A percentile compares a stretch with the other conserved stretches of the same genome.
Conservation (phyloP, 2,888 invertebrate species). For the Minunthozetes semirufus region DNA sequence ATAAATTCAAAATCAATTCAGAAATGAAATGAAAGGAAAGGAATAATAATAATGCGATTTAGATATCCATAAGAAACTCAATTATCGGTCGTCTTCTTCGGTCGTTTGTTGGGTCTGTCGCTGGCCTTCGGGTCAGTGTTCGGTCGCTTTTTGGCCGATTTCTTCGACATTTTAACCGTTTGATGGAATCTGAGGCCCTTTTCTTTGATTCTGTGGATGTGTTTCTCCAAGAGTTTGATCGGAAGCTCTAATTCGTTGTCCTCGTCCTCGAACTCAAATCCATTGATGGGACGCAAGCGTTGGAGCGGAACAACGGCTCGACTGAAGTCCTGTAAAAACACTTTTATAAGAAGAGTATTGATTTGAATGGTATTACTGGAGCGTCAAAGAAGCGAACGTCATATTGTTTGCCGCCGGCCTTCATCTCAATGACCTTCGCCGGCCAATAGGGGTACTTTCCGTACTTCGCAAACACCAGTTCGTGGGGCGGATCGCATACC, state of each 20-base stretch:
- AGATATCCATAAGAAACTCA: not conserved
- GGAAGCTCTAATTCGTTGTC: not conserved
- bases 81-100: not conserved
- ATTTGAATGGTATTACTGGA: not conserved
- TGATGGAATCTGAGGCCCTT: not conserved
- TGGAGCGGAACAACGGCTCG: not conserved
- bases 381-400: constrained; percentile 83
- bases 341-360: not conserved
- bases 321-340: not conserved
- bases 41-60: not conserved
- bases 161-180: not conserved
- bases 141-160: not conserved
- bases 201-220: not conserved
- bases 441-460: constrained; percentile 98
- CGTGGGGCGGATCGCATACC: constrained; percentile 22
- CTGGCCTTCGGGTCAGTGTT: not conserved
- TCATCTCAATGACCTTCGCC: constrained; percentile 58
- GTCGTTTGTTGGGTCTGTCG: not conserved
- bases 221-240: not conserved
- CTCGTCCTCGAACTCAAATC: not conserved
- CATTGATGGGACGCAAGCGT: not conserved
- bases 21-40: not conserved
- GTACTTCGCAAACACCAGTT: constrained; percentile 72
- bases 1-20: not conserved
- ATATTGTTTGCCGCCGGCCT: constrained; percentile 55